Evolutionary conservation across 2,113 vertebrate species (phyloP), one percentile per base, ranked within the genome.

Genomic region (Turdus rufiventris): DNA sequence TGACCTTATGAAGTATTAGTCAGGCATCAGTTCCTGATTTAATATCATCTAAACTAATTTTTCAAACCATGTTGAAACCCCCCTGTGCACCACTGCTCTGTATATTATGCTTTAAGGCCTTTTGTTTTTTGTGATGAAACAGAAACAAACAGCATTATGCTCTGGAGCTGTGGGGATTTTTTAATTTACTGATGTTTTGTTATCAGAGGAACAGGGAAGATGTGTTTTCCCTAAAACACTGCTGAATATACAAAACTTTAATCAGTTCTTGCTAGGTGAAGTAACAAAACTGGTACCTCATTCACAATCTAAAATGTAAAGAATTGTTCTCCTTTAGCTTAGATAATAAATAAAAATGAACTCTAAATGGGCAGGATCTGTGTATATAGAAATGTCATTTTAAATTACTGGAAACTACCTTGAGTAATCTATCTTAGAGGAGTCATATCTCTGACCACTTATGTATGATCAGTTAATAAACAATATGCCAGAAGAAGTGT

Each of bases 21-120:
- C 61, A 85, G 62, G 45, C 89, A 45, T 79, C 77, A 85, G 70
- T 56, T 89, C 57, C 50, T 36, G 58, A 62, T 94, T 94, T 91
- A 91, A 92, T 62, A 83, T 20, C 61, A 86, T 85, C 89, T 89
- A 89, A 94, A 87, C 76, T 68, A 61, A 95, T 95, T 89, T 93
- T 91, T 89, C 84, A 95, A 71, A 38, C 10, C 36, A 25, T 72
- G 20, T 67, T 65, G 62, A 72, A 72, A 72, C 9, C 61, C 92
- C 56, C 73, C 54, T 50, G 12, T 72, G 36, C n/a, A 58, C 28
- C 61, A 56, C 11, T 87, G 74, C 53, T 75, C 57, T 72, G 13
- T 66, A 33, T 65, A 42, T 58, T 73, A 47, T 42, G 43, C 29
- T 90, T 94, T 77, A 67, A 88, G 56, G 68, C 9, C 38, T 54